Conservation (phyloP, 2,113 vertebrate species). For the Caranx ignobilis region DNA sequence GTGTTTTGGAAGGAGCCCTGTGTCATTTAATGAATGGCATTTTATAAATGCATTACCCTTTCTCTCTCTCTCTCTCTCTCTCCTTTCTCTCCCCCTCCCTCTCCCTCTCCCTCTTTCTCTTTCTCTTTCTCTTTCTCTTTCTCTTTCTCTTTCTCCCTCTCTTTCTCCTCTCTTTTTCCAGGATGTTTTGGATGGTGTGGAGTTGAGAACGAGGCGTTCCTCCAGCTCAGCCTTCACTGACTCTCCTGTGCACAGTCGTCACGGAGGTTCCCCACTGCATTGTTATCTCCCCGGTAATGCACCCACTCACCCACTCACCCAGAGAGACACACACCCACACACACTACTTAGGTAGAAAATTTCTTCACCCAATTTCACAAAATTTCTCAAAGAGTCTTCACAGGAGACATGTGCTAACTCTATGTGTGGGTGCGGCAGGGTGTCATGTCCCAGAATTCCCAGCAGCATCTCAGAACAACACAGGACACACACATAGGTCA, state of each 20-base stretch:
- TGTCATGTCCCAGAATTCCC: not conserved
- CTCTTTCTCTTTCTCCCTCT: conserved; percentile 57
- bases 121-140: conserved; percentile 65
- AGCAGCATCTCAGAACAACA: not conserved
- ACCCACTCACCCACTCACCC: conserved; percentile 36
- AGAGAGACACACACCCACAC: conserved; percentile 7
- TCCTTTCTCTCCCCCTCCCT: conserved; percentile 65
- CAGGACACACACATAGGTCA: conserved; percentile 12
- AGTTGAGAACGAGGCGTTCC: conserved; percentile 89
- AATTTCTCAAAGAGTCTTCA: not conserved
- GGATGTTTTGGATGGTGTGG: conserved; percentile 93
- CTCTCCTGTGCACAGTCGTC: conserved; percentile 91
- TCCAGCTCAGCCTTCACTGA: conserved; percentile 94
- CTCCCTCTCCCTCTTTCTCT: conserved; percentile 69
- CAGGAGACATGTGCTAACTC: not conserved
- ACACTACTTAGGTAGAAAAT: not conserved
- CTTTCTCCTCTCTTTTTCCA: conserved; percentile 83
- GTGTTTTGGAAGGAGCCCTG: conserved; percentile 26
- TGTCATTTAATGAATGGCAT: conserved; percentile 1
- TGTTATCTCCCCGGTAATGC: conserved; percentile 91
- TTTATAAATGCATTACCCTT: conserved; percentile 20
- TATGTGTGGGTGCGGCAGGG: conserved; percentile 22
- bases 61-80: conserved; percentile 67
- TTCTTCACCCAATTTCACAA: too few species aligned
- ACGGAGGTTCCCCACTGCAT: conserved; percentile 92